Evolutionary conservation across 1,140 invertebrate species (phyloP).

Genomic region (Rhyzopertha dominica): DNA sequence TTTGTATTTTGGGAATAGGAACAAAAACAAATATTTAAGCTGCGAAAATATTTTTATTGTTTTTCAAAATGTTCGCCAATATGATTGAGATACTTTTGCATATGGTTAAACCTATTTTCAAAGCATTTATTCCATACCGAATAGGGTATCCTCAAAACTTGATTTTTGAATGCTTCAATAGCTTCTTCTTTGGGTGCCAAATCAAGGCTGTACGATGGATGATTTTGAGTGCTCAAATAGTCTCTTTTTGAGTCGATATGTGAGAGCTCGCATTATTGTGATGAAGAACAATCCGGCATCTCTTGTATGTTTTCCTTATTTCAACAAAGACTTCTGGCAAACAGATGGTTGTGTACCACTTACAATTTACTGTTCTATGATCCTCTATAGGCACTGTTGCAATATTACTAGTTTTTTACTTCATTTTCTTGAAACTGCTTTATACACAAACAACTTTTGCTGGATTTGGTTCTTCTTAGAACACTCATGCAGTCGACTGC

Average conservation of each 20-base stretch:
- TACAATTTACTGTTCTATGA: no score
- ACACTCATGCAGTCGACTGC: no score
- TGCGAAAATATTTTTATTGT: slow-evolving; percentile 22
- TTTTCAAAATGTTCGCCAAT: slow-evolving; percentile 28
- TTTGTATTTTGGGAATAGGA: slow-evolving; percentile 9
- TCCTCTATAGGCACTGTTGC: no score
- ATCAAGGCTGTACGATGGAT: slow-evolving; percentile 39
- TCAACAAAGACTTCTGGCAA: slow-evolving; percentile 25
- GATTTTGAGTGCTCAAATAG: slow-evolving; percentile 33
- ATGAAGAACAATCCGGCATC: slow-evolving; percentile 29
- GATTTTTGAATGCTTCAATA: slow-evolving; percentile 34
- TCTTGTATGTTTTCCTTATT: slow-evolving; percentile 20
- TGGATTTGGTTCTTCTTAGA: no score
- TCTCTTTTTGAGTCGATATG: slow-evolving; percentile 19
- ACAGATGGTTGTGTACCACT: slow-evolving; percentile 18
- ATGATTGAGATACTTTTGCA: slow-evolving; percentile 28
- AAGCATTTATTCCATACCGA: slow-evolving; percentile 38
- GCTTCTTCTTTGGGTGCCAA: slow-evolving; percentile 32
- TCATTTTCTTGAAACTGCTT: no score
- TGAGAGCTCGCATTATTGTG: slow-evolving; percentile 34
- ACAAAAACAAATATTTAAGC: slow-evolving; percentile 19
- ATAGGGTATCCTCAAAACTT: slow-evolving; percentile 35
- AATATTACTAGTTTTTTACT: no score
- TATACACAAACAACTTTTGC: no score
- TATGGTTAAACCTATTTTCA: slow-evolving; percentile 27